These are phyloP conservation scores for Metallyticus violacea DNA, from an alignment of 2,888 invertebrate species.

Conservation along the genomic window DNA sequence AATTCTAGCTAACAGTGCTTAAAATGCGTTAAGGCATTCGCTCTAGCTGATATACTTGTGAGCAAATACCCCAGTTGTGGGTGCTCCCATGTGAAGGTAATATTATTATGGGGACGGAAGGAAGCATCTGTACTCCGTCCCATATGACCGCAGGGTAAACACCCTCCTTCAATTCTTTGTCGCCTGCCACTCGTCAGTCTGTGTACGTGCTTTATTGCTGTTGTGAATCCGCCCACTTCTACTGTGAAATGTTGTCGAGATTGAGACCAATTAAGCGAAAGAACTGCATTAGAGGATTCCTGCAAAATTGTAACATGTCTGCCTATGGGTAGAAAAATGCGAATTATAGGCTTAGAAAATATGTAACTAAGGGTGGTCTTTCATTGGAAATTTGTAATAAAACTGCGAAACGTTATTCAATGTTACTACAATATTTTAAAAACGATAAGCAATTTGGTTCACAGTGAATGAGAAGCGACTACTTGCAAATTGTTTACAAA, in stretches of 20 bases:
- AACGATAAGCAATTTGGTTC: too few species aligned
- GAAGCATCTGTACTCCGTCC: not conserved
- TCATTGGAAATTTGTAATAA: too few species aligned
- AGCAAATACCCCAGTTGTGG: too few species aligned
- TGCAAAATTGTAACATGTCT: not conserved
- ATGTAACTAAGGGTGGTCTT: too few species aligned
- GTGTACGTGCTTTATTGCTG: not conserved
- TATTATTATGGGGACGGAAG: not conserved
- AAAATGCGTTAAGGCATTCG: too few species aligned
- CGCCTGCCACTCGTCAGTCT: not conserved
- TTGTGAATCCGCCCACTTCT: not conserved
- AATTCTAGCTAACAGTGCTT: too few species aligned
- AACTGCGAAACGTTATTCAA: too few species aligned
- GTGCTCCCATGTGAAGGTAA: not conserved
- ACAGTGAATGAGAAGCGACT: too few species aligned
- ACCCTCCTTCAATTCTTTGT: not conserved
- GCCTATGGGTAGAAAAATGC: too few species aligned
- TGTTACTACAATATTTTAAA: too few species aligned
- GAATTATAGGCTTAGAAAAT: too few species aligned
- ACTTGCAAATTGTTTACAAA: too few species aligned
- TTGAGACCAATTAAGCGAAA: slow-evolving; percentile 15
- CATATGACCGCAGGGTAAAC: not conserved
- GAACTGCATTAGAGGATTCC: slow-evolving; percentile 6
- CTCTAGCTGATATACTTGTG: not conserved
- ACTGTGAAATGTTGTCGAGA: not conserved